Base-by-base conservation (phyloP, 2,888 invertebrate species). In the Dolomedes plantarius region DNA sequence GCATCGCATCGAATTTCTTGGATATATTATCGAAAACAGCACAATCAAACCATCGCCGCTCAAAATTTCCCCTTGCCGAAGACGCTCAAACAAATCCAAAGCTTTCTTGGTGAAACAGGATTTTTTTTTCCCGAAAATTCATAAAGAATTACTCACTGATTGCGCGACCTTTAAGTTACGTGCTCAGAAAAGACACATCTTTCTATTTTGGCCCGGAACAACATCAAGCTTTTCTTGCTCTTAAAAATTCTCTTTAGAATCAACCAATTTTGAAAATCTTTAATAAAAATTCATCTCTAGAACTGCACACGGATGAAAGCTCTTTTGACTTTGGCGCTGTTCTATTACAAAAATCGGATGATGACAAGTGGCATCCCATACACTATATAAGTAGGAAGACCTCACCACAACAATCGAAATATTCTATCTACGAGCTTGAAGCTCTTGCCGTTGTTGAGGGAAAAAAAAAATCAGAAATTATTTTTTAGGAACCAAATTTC, bases 111-210 rank as follows among this genome's bases (percentile, higher is more conserved):
- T n/a, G n/a, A n/a, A n/a, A n/a, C n/a, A n/a, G n/a, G n/a, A n/a
- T n/a, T n/a, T n/a, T n/a, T n/a, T n/a, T 13, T 64, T 46, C 80
- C n/a, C n/a, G n/a, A n/a, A n/a, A n/a, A n/a, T n/a, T 81, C 56
- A 74, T 81, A 11, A 31, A 50, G 11, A 28, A 28, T 1, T 81
- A 81, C n/a, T n/a, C n/a, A n/a, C 13, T 16, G 7, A 68, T 69
- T 28, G 69, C 56, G 0, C 82, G 29, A 41, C 75, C 75, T 3
- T 56, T 75, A 23, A 82, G 82, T 62, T 75, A 82, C 27, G 11
- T 82, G 0, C 7, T 71, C 16, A 46, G 67, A 23, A 65, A 76
- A 9, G 41, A 56, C 5, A 5, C 23, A 2, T 27, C 7, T 31
- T 82, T 82, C 13, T 5, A 31, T 0, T 72, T 82, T 13, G 19